Base-by-base conservation (phyloP, 1,140 invertebrate genomes). In the Hyposmocoma kahamanoa region DNA sequence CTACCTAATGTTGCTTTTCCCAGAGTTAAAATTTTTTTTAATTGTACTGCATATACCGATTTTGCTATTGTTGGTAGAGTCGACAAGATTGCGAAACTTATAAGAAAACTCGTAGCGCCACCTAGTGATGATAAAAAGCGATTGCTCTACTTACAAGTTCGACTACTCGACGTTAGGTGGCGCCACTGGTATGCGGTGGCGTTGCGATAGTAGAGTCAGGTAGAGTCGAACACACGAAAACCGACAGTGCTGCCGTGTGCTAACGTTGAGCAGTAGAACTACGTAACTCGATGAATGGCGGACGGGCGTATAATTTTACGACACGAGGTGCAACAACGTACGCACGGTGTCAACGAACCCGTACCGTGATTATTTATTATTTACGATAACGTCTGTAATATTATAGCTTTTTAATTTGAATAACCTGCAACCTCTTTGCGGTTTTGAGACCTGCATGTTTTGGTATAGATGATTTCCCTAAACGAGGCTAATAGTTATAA, bases 331-430 rank as follows among this genome's bases (percentile, higher is more conserved):
- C 67, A 60, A 66, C 50, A 59, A 50, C 67, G 69, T 75, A 78
- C 74, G 64, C 69, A 69, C 36, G 63, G 61, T 65, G 72, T 81
- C 77, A 81, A 80, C 64, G 77, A 81, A 76, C 80, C 32, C 32
- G 32, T 17, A 36, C 57, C 64, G 51, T 60, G 53, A 65, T 66
- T 67, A 65, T 74, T 36, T 36, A 36, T 36, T 3, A 36, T 6
- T 17, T 36, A 15, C 10, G 32, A 17, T 36, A n/a, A n/a, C n/a
- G n/a, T n/a, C n/a, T 17, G 15, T 15, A 17, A 36, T 36, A 17
- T 36, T 36, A 36, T 15, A 15, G 32, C 32, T 15, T 36, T 36
- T 36, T 36, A 36, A 36, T 36, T 17, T 5, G 15, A 36, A 36
- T 17, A 36, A n/a, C 15, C 3, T 6, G 24, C 11, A 26, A 26